Base-by-base conservation (phyloP, 2,797 vertebrate species). In the Choloepus didactylus region DNA sequence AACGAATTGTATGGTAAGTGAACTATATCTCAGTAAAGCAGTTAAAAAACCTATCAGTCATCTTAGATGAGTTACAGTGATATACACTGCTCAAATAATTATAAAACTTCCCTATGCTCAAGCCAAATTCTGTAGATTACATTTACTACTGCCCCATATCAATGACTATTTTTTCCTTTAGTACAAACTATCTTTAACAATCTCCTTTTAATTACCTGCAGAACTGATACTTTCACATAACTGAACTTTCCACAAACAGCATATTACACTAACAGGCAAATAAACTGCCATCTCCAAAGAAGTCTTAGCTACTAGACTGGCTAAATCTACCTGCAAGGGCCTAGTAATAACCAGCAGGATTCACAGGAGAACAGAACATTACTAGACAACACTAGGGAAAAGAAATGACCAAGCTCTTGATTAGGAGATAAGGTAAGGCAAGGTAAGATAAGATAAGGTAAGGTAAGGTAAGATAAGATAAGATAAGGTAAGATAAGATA, bases 11-110 rank as follows among this genome's bases (percentile, higher is more conserved):
- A 87, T 27, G 35, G 56, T 69, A 23, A 66, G 16, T 54, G 66
- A 80, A 67, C 44, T 54, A 23, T 16, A 79, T 31, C 54, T 64
- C 76, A 49, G 82, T 76, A 62, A 89, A 77, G 19, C 27, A 77
- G n/a, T 69, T 51, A 51, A 4, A 16, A 87, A 91, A 91, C 29
- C 62, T 5, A 85, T 46, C 54, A 81, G 6, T 85, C 79, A 60
- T 72, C 75, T 89, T 59, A 88, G 82, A 87, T 59, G 16, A 96
- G 80, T 27, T 84, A 56, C 46, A 91, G 51, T 31, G 44, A 79
- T 44, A 12, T 10, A 83, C 84, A 88, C 10, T 46, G 38, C 41
- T 80, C 51, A 73, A 67, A 66, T 35, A 69, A 77, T 83, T 46
- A 51, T 77, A 59, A 81, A 84, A n/a, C 51, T 3, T 66, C 84